Conservation (phyloP, 2,797 vertebrate species). For the Periparus ater region DNA sequence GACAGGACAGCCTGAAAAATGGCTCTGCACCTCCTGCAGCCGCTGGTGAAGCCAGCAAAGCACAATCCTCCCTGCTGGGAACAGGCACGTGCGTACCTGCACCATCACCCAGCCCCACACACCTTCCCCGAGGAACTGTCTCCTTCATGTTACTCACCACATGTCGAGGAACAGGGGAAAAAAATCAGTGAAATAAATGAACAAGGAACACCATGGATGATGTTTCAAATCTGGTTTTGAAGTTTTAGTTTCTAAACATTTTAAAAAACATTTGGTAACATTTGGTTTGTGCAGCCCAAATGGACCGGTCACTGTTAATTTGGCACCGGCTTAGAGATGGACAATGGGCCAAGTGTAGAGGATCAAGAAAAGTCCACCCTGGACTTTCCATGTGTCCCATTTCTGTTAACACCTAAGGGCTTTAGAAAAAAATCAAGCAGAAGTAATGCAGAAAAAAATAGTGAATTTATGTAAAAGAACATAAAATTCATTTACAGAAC, state of each 20-base stretch:
- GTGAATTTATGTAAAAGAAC: neutral
- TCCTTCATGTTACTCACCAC: neutral
- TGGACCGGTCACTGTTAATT: neutral
- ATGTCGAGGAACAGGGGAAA: fast-evolving
- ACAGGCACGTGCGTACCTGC: fast-evolving
- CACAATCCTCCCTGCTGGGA: neutral
- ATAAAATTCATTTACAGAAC: neutral
- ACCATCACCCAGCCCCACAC: neutral
- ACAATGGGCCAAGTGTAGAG: neutral
- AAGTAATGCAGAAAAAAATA: neutral
- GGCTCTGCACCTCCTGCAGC: neutral
- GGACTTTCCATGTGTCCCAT: fast-evolving
- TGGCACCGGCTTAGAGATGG: neutral
- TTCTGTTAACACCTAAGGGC: neutral
- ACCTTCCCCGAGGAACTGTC: fast-evolving
- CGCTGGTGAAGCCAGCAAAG: neutral
- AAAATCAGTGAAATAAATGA: neutral
- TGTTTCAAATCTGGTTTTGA: neutral
- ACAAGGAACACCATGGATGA: neutral
- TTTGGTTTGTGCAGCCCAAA: fast-evolving
- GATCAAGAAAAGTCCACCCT: neutral
- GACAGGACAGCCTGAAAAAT: neutral
- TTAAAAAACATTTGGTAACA: too few relatives aligned
- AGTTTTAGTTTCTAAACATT: neutral
- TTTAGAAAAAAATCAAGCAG: neutral